A percentile compares a stretch with the other conserved stretches of the same genome.
Evolutionary conservation across 2,113 vertebrate genomes (phyloP).

Genomic region (Aplodontia rufa): DNA sequence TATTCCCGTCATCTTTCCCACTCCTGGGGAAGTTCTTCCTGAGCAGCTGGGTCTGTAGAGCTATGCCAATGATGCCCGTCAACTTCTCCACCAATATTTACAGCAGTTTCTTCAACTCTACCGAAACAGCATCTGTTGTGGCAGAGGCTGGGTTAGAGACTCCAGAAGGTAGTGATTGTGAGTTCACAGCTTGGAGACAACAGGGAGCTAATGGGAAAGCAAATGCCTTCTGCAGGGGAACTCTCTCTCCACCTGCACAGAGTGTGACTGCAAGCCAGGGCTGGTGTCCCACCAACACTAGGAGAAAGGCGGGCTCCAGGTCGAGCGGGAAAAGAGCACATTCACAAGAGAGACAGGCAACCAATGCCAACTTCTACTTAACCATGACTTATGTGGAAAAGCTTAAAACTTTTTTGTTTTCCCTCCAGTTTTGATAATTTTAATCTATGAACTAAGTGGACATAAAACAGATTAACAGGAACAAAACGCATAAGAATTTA

Average conservation of each 20-base stretch:
- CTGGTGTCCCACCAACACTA: background rate
- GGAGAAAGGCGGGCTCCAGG: background rate
- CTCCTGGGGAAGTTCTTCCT: background rate
- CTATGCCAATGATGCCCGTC: background rate
- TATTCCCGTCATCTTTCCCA: background rate
- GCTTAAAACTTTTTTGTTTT: background rate
- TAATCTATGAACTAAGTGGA: background rate
- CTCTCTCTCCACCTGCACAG: background rate
- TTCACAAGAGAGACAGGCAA: background rate
- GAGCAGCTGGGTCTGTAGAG: background rate
- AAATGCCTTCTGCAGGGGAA: background rate
- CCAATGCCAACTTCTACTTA: background rate
- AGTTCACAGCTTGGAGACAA: conserved; percentile 47
- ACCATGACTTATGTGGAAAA: background rate
- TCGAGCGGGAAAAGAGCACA: background rate
- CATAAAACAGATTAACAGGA: background rate
- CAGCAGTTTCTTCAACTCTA: conserved; percentile 44
- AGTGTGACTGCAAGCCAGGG: background rate
- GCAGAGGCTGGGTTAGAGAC: background rate
- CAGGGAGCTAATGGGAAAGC: background rate
- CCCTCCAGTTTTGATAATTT: background rate
- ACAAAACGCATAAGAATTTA: background rate
- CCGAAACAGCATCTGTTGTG: conserved; percentile 20
- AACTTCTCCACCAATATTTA: conserved; percentile 19
- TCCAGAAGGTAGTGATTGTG: conserved; percentile 26